Base-by-base conservation (phyloP, 53 echinoderm and acorn worm genomes). In the Paracentrotus lividus region DNA sequence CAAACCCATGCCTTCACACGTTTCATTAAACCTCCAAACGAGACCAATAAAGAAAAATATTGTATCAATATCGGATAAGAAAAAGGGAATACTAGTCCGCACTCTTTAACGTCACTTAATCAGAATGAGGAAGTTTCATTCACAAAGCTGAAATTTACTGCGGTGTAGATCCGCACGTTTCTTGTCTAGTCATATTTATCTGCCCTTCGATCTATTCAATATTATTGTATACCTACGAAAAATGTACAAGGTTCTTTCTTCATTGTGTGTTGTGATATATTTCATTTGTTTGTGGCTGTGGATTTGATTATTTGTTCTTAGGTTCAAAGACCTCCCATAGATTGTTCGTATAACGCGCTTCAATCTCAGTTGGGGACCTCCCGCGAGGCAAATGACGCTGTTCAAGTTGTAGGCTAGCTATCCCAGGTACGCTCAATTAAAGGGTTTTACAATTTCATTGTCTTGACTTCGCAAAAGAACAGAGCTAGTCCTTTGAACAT, bases 291-390 rank as follows among this genome's bases (percentile, higher is more conserved):
- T 9, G 38, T 36, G 36, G 4, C 18, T 38, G 36, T 18, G 36
- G 16, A 72, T 20, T 72, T 72, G 36, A 72, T 72, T 72, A 72
- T 72, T 38, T 72, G 40, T 40, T 72, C 21, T 40, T 38, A 15
- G 81, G 81, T 81, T 45, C n/a, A 45, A 78, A 44, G 47, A 43
- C n/a, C 81, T 24, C 24, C 81, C 81, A 40, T 76, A 42, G 76
- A 36, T 29, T 72, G 72, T 38, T 40, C 72, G 47, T 81, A n/a
- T n/a, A 81, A 26, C 47, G 26, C 47, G 47, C 81, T n/a, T 47
- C 81, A n/a, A 47, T 3, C 81, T 45, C 47, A 47, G 81, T 45
- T 81, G 81, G 8, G 47, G 81, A 47, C 81, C 81, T 26, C 75
- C 81, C 47, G 10, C 81, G 26, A 47, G 42, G 81, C 26, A 45